Evolutionary conservation across 23 tunicate species (phyloP).

Genomic region (Ascidia mentula): DNA sequence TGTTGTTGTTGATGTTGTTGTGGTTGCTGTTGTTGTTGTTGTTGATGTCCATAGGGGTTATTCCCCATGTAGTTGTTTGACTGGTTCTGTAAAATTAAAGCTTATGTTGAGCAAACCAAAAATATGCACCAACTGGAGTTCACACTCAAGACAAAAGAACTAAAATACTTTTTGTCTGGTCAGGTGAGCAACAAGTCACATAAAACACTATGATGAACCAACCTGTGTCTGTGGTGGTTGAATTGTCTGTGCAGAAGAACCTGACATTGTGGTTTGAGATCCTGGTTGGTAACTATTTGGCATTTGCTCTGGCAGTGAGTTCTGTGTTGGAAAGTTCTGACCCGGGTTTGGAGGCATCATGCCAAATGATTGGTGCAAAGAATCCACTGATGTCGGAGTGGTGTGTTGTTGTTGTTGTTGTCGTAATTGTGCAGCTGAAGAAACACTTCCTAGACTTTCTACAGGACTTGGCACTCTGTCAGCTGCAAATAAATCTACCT

Average conservation of each 20-base stretch:
- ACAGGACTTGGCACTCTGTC: slow-evolving; percentile 53
- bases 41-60: slow-evolving; percentile 5
- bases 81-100: background rate
- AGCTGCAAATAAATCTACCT: too few relatives aligned
- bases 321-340: background rate
- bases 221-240: slow-evolving; percentile 18
- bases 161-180: too few relatives aligned
- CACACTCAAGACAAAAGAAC: too few relatives aligned
- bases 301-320: background rate
- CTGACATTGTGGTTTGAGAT: background rate
- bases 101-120: too few relatives aligned
- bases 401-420: slow-evolving; percentile 35
- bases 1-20: too few relatives aligned
- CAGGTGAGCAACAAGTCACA: too few relatives aligned
- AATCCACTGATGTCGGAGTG: slow-evolving; percentile 14
- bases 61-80: background rate
- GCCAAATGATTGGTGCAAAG: slow-evolving; percentile 8
- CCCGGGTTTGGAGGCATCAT: slow-evolving; percentile 10
- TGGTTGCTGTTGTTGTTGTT: slow-evolving; percentile 14
- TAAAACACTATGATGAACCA: too few relatives aligned
- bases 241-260: background rate
- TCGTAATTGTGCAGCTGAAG: slow-evolving; percentile 12
- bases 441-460: slow-evolving; percentile 31
- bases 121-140: too few relatives aligned
- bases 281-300: slow-evolving; percentile 16